These are phyloP conservation scores for Halictus ligatus DNA, from an alignment of 2,888 invertebrate genomes.

Conservation along the genomic window DNA sequence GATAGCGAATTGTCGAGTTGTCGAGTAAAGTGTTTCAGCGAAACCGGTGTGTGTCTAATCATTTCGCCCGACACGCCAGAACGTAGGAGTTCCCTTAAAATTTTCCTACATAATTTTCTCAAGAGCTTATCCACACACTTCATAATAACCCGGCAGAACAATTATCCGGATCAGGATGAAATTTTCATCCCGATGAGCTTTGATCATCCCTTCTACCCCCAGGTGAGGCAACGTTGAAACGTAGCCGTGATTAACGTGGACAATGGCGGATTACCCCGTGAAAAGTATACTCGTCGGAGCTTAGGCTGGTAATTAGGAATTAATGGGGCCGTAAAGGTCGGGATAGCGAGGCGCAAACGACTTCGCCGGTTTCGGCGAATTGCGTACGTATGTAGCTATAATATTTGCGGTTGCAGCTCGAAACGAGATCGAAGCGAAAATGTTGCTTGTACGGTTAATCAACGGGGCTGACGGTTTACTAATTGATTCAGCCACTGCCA, in stretches of 20 bases:
- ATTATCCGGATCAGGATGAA: background rate
- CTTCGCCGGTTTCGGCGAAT: constrained; percentile 32
- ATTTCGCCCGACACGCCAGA: too few relatives aligned
- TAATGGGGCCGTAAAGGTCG: constrained; percentile 17
- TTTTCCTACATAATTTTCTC: background rate
- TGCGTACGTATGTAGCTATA: constrained; percentile 34
- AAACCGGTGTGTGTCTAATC: too few relatives aligned
- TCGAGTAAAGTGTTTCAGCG: too few relatives aligned
- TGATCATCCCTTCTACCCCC: background rate
- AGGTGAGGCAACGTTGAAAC: background rate
- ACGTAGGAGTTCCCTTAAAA: too few relatives aligned
- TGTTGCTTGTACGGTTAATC: constrained; percentile 3
- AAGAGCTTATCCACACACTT: background rate
- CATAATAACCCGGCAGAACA: background rate
- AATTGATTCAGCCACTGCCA: constrained; percentile 8
- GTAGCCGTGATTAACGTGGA: constrained; percentile 16
- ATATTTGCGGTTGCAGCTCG: constrained; percentile 41
- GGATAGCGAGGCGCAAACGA: constrained; percentile 21
- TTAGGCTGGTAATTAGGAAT: constrained; percentile 39
- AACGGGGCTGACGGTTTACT: background rate
- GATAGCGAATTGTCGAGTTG: too few relatives aligned
- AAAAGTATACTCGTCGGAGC: background rate
- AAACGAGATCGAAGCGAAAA: constrained; percentile 8
- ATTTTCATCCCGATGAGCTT: background rate
- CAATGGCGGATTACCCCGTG: constrained; percentile 9